Percentiles rank a stretch among this genome's conserved stretches.
These are phyloP conservation scores for Choloepus didactylus DNA, from an alignment of 2,797 vertebrate genomes.

Conservation along the genomic window DNA sequence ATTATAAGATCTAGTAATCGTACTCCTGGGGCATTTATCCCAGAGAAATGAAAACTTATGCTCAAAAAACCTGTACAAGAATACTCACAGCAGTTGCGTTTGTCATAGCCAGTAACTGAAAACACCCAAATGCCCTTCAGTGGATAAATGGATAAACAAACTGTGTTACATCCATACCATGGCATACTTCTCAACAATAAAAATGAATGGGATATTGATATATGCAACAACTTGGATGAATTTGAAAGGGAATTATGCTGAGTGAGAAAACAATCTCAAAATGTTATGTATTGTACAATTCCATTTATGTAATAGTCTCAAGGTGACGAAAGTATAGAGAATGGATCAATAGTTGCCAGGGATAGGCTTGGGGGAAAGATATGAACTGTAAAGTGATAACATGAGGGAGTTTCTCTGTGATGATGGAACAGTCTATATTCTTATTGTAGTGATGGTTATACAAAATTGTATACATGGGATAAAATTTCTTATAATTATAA, in stretches of 20 bases:
- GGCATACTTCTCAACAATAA: neutral
- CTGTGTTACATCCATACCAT: neutral
- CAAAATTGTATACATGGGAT: neutral
- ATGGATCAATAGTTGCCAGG: neutral
- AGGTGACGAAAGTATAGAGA: neutral
- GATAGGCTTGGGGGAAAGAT: neutral
- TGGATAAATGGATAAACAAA: neutral
- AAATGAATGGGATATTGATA: neutral
- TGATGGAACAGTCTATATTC: neutral
- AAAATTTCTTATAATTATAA: neutral
- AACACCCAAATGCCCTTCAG: neutral
- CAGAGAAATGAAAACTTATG: neutral
- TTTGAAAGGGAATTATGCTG: neutral
- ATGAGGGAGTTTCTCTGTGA: neutral
- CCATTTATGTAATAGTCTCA: neutral
- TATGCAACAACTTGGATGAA: neutral
- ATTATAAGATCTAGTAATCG: neutral
- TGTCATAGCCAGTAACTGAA: neutral
- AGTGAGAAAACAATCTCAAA: neutral
- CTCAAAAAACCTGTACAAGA: neutral
- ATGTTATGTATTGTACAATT: neutral
- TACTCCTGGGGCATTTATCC: neutral
- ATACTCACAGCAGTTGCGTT: neutral
- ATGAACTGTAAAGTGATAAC: neutral
- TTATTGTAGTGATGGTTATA: neutral